Percentiles rank a stretch among this genome's conserved stretches.
Conservation (phyloP, 2,113 vertebrate genomes). For the Numenius arquata region DNA sequence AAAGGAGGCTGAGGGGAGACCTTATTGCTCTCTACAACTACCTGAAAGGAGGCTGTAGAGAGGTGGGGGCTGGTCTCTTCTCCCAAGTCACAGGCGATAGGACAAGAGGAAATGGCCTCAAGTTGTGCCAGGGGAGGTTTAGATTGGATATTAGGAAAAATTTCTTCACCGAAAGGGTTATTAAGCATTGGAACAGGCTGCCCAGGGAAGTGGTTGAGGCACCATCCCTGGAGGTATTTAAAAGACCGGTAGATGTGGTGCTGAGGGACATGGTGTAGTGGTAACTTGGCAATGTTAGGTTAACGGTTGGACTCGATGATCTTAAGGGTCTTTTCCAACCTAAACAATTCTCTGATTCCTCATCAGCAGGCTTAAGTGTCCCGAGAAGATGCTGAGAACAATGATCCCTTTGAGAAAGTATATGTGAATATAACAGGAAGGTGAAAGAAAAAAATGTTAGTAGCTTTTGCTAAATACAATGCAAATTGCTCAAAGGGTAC, state of each 20-base stretch:
- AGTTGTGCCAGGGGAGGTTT: too few species aligned
- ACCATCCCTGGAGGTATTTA: background rate
- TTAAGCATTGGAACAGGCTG: too few species aligned
- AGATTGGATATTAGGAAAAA: too few species aligned
- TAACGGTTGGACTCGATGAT: background rate
- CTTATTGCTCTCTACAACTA: too few species aligned
- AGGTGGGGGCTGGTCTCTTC: too few species aligned
- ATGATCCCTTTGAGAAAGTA: background rate
- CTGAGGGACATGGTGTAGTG: background rate
- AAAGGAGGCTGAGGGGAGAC: too few species aligned
- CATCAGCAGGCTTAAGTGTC: background rate
- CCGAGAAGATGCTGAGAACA: background rate
- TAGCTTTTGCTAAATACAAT: background rate
- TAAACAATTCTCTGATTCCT: background rate
- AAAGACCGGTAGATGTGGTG: background rate
- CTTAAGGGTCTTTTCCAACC: background rate
- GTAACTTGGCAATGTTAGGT: background rate
- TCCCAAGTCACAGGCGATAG: too few species aligned
- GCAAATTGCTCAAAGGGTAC: background rate
- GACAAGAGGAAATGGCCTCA: too few species aligned
- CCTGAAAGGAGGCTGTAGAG: too few species aligned
- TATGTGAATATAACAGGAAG: background rate
- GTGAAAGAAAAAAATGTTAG: background rate
- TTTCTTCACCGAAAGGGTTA: too few species aligned
- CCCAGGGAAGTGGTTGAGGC: too few species aligned